Percentiles rank a stretch among this genome's conserved stretches.
Conservation (phyloP, 2,797 vertebrate genomes). For the Syngnathus acus region DNA sequence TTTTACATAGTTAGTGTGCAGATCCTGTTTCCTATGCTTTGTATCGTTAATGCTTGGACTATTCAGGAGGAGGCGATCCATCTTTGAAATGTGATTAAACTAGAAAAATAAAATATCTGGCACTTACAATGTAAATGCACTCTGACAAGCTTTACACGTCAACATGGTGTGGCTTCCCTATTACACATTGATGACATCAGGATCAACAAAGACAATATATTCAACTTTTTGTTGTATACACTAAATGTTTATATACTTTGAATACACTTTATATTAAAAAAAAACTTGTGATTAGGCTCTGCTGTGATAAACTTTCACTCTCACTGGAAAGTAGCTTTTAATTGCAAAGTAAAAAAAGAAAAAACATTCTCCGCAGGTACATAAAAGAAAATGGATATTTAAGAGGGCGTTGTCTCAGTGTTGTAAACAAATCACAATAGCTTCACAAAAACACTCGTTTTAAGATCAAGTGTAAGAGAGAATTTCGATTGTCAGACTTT, state of each 20-base stretch:
- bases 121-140: too few relatives aligned
- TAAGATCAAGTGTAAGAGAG: neutral
- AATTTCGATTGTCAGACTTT: neutral
- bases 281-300: neutral
- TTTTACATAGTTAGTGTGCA: too few relatives aligned
- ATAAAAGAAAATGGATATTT: neutral
- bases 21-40: too few relatives aligned
- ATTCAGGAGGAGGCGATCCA: too few relatives aligned
- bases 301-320: neutral
- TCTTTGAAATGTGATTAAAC: too few relatives aligned
- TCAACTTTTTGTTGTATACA: neutral
- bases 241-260: neutral
- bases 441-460: neutral
- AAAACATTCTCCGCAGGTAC: neutral
- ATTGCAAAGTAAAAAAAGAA: neutral
- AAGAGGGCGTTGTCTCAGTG: neutral
- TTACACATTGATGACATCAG: too few relatives aligned
- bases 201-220: too few relatives aligned
- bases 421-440: neutral
- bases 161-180: too few relatives aligned
- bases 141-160: too few relatives aligned
- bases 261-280: neutral
- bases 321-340: neutral
- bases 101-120: too few relatives aligned
- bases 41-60: too few relatives aligned